Base-by-base conservation (phyloP, 2,113 vertebrate genomes). In the Cyprinus carpio region DNA sequence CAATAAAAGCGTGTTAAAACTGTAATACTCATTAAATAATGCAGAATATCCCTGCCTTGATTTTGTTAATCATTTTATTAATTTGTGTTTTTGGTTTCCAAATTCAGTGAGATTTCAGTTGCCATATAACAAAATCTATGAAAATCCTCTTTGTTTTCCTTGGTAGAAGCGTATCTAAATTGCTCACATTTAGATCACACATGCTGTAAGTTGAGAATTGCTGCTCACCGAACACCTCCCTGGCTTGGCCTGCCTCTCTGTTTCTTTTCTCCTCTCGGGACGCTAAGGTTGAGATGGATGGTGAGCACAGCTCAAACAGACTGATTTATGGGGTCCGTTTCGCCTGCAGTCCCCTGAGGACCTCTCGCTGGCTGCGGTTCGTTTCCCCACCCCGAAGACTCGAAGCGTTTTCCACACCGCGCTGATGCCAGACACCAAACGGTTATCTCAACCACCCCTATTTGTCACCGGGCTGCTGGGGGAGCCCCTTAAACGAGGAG, bases 241-340 rank as follows among this genome's bases (percentile, higher is more conserved):
- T 88, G 82, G 60, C 87, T 77, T 71, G 84, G 67, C 67, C 67
- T 71, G 67, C 92, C 92, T 87, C 67, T 71, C 65, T 91, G 90
- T 94, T 94, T 92, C 90, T 93, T 88, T 91, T 93, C 92, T 89
- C 31, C 85, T 20, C 88, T 90, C 92, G 92, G 93, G 94, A 94
- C 91, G 78, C 81, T 77, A 86, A 85, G 81, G 85, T 31, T 40
- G 92, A 96, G 96, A 96, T 96, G 92, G 94, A 96, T 95, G 92
- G 94, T 87, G 92, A 85, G 79, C 76, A n/a, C 49, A 74, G 64
- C 79, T 85, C 95, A 93, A 94, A 94, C 92, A 77, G 83, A 85
- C 94, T 97, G 96, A 98, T 97, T 97, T 96, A 98, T 97, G 95
- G 95, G 91, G 93, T 94, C 91, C 94, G 94, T 95, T 96, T 96